phyloP scores from a whole-genome alignment of 2,888 invertebrate genomes.

The Volucella inanis region DNA sequence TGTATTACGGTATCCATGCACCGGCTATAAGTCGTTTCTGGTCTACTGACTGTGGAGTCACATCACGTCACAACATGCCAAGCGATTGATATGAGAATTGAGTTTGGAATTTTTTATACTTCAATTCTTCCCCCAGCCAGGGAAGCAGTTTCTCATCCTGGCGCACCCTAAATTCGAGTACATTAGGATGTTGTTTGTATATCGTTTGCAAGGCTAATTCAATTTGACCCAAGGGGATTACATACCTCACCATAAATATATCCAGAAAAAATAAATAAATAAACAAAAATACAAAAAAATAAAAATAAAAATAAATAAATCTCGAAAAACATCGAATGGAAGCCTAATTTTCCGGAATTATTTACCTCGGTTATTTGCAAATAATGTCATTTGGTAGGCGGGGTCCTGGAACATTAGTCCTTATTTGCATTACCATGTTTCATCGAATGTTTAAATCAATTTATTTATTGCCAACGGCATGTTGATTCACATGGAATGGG shows the following conservation, averaged over 20 bases:
- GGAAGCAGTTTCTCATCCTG: not conserved
- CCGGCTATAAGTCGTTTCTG: not conserved
- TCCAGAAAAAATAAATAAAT: not conserved
- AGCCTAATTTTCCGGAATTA: constrained; percentile 58
- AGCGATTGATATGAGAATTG: constrained; percentile 62
- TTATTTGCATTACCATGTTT: constrained; percentile 56
- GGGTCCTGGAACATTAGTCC: constrained; percentile 40
- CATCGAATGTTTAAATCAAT: constrained; percentile 58
- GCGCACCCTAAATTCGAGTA: constrained; percentile 37
- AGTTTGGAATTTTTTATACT: constrained; percentile 50
- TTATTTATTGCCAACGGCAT: constrained; percentile 46
- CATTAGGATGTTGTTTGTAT: constrained; percentile 69
- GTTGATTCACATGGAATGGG: constrained; percentile 22
- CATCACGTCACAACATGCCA: constrained; percentile 27
- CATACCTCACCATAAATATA: constrained; percentile 3
- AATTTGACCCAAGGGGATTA: constrained; percentile 63
- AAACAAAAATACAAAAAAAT: not conserved
- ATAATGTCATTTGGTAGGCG: constrained; percentile 16
- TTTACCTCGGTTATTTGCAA: constrained; percentile 60
- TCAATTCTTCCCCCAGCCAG: no score
- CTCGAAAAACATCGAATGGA: constrained; percentile 48
- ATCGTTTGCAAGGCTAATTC: constrained; percentile 71
- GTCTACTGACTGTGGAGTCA: not conserved
- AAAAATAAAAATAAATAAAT: not conserved
- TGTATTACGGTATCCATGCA: not conserved